Evolutionary conservation across 2,113 vertebrate species (phyloP).

Genomic region (Pedetes capensis): DNA sequence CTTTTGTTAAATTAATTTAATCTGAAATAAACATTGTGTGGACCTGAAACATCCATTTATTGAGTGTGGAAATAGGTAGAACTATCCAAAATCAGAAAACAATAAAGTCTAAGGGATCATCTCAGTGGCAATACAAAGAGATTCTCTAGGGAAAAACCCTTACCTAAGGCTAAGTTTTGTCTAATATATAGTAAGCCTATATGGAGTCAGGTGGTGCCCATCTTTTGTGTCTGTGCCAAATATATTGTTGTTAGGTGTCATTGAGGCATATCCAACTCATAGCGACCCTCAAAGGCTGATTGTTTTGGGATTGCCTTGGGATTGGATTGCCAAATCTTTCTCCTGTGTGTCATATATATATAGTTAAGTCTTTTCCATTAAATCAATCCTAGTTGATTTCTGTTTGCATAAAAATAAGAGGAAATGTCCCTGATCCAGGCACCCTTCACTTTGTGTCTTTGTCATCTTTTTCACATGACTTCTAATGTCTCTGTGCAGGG

Average conservation of each 20-base stretch:
- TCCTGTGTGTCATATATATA: too few relatives aligned
- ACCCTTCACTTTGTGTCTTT: background rate
- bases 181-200: background rate
- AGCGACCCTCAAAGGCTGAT: too few relatives aligned
- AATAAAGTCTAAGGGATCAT: background rate
- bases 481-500: background rate
- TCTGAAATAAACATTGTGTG: background rate
- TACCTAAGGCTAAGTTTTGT: background rate
- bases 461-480: background rate
- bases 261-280: too few relatives aligned
- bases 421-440: background rate
- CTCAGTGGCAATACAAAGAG: background rate
- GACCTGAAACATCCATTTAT: background rate
- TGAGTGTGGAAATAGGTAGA: background rate
- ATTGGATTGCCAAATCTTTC: too few relatives aligned
- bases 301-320: too few relatives aligned
- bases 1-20: background rate
- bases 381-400: background rate
- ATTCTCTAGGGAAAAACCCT: background rate
- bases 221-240: too few relatives aligned
- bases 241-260: too few relatives aligned
- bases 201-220: too few relatives aligned
- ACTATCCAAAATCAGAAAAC: background rate
- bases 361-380: background rate
- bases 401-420: background rate